These are phyloP conservation scores for Todiramphus saurophagus DNA, from an alignment of 2,113 vertebrate species.

Conservation along the genomic window DNA sequence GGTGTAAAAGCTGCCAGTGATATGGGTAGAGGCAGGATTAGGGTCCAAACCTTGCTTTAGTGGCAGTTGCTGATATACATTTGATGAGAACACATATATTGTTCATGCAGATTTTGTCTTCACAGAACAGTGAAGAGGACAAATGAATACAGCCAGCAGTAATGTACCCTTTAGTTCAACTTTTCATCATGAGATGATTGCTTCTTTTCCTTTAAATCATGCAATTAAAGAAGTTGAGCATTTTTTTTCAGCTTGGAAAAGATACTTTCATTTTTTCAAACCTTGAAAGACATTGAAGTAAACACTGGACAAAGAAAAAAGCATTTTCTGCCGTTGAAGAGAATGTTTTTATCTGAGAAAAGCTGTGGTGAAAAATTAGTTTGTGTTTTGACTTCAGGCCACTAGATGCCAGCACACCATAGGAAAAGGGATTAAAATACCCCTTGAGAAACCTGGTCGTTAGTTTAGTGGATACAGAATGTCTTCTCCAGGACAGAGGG, in stretches of 20 bases:
- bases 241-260: not conserved
- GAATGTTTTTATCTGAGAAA: not conserved
- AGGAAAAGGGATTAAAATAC: not conserved
- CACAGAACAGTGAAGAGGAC: not conserved
- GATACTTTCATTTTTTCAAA: accelerated
- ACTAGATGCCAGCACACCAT: slow-evolving; percentile 57
- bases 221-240: not conserved
- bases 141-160: not conserved
- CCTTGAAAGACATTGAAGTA: not conserved
- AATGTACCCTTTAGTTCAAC: not conserved
- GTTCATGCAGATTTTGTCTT: not conserved
- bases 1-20: not conserved
- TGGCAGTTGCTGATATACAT: not conserved
- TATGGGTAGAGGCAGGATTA: not conserved
- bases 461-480: not conserved
- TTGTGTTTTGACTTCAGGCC: not conserved
- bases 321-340: not conserved
- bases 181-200: not conserved
- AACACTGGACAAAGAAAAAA: not conserved
- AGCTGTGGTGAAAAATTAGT: not conserved
- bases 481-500: not conserved
- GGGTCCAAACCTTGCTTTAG: not conserved
- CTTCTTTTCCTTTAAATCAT: not conserved
- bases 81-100: not conserved
- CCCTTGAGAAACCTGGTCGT: accelerated